Percentiles rank a stretch among this genome's conserved stretches.
Evolutionary conservation across 53 echinoderm and acorn worm genomes (phyloP).

Genomic region (Echinometra lucunter): DNA sequence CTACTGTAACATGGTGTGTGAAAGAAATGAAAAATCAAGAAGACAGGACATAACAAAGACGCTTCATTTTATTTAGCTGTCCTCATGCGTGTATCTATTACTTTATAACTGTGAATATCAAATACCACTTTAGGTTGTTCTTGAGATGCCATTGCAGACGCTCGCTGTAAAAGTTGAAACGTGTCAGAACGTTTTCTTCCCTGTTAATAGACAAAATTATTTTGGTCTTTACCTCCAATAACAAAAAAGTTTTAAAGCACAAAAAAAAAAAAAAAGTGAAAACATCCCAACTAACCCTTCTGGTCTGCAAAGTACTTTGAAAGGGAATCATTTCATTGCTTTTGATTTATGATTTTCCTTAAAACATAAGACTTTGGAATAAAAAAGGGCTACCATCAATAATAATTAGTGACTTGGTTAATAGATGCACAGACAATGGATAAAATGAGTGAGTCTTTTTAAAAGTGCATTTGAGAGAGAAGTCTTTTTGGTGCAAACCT

Average conservation of each 20-base stretch:
- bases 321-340: background rate
- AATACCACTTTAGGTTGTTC: conserved; percentile 56
- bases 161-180: conserved; percentile 59
- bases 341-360: background rate
- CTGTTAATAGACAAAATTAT: conserved; percentile 26
- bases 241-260: background rate
- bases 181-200: conserved; percentile 58
- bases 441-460: conserved; percentile 27
- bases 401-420: background rate
- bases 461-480: conserved; percentile 9
- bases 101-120: background rate
- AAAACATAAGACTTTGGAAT: background rate
- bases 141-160: conserved; percentile 43
- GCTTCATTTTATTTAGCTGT: background rate
- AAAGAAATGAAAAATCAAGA: background rate
- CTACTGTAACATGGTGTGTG: background rate
- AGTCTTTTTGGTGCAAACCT: conserved; percentile 47
- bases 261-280: background rate
- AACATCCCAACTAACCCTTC: background rate
- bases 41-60: background rate
- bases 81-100: background rate
- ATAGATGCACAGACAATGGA: background rate
- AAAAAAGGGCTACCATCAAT: background rate
- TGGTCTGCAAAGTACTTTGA: background rate
- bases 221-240: background rate